Conservation (phyloP, 2,113 vertebrate species). For the Gasterosteus nipponicus region DNA sequence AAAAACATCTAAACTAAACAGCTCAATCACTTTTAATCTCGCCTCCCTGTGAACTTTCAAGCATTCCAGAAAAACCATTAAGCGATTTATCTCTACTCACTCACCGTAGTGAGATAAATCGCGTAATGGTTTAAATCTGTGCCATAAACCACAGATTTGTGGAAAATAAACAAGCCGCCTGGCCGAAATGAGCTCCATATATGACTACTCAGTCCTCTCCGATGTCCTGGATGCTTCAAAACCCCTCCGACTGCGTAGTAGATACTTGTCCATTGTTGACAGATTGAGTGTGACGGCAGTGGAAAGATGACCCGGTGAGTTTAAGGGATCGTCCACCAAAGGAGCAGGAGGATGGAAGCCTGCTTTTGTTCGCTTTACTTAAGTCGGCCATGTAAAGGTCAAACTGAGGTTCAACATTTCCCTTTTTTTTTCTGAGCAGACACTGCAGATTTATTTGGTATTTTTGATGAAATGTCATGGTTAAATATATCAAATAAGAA, state of each 20-base stretch:
- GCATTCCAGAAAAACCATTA: constrained; percentile 80
- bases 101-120: constrained; percentile 26
- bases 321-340: constrained; percentile 27
- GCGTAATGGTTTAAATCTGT: neutral
- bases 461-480: neutral
- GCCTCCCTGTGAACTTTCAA: constrained; percentile 63
- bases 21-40: constrained; percentile 54
- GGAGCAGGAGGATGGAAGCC: constrained; percentile 21
- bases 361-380: constrained; percentile 2
- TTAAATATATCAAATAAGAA: neutral
- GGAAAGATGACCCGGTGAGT: constrained; percentile 5
- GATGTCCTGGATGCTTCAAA: constrained; percentile 27
- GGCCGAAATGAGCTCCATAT: constrained; percentile 38
- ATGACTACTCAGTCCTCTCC: constrained; percentile 8
- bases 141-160: constrained; percentile 54
- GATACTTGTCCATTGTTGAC: constrained; percentile 28
- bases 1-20: constrained; percentile 8
- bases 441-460: neutral
- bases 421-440: neutral
- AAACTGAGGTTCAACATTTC: constrained; percentile 32
- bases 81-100: constrained; percentile 65
- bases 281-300: constrained; percentile 8
- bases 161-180: constrained; percentile 71
- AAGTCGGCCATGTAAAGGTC: constrained; percentile 24
- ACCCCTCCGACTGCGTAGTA: constrained; percentile 11